Conservation (phyloP, 2,888 invertebrate species). For the Phaedon cochleariae region DNA sequence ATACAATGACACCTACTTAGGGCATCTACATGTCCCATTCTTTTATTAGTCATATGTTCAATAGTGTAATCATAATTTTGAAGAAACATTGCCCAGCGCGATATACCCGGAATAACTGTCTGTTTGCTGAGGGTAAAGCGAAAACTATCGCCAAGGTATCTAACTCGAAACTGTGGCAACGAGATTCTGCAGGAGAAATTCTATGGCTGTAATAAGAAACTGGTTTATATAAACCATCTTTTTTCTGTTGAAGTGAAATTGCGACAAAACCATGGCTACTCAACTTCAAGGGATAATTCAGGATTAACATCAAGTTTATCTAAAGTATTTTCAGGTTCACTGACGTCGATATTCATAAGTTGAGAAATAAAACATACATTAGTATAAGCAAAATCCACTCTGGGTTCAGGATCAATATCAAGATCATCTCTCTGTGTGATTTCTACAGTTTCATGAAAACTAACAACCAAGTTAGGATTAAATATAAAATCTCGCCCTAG, state of each 20-base stretch:
- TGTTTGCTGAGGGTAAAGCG: constrained; percentile 46
- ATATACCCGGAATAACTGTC: constrained; percentile 49
- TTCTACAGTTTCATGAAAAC: too few relatives aligned
- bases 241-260: constrained; percentile 35
- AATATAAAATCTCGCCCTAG: too few relatives aligned
- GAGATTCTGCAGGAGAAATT: constrained; percentile 46
- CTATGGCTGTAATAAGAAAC: constrained; percentile 52
- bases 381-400: too few relatives aligned
- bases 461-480: too few relatives aligned
- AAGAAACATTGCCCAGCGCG: constrained; percentile 46
- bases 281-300: too few relatives aligned
- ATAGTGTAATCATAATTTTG: constrained; percentile 40
- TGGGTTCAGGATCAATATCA: too few relatives aligned
- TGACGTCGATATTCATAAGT: too few relatives aligned
- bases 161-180: constrained; percentile 53
- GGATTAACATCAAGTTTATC: too few relatives aligned
- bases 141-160: constrained; percentile 48
- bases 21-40: constrained; percentile 52
- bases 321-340: too few relatives aligned
- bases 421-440: too few relatives aligned
- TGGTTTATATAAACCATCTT: constrained; percentile 39
- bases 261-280: constrained; percentile 45
- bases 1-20: constrained; percentile 43
- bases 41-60: constrained; percentile 32
- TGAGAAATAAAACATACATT: too few relatives aligned